Evolutionary conservation across 2,797 vertebrate genomes (phyloP).

Genomic region (Chlorospingus flavigularis): DNA sequence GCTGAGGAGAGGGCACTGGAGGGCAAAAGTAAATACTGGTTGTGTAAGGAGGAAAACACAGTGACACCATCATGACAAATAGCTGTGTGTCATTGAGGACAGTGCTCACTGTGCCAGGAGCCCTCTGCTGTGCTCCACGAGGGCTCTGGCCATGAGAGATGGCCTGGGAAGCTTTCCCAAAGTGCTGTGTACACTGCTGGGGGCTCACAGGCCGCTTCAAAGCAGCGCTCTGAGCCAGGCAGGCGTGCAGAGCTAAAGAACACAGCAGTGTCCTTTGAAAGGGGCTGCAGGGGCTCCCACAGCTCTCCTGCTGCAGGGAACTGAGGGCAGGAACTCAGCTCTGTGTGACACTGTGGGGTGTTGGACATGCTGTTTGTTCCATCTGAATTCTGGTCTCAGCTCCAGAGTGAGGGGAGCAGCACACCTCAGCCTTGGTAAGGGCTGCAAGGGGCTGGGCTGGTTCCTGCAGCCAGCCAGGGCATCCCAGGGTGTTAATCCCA

Average conservation of each 20-base stretch:
- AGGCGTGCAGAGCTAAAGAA: not conserved
- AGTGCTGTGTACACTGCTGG: not conserved
- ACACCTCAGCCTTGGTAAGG: not conserved
- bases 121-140: not conserved
- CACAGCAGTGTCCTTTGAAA: not conserved
- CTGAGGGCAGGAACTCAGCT: not conserved
- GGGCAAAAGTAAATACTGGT: not conserved
- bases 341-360: fast-evolving
- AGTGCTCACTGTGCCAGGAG: not conserved
- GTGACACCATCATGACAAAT: fast-evolving
- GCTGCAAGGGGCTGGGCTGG: not conserved
- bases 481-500: not conserved
- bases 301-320: not conserved
- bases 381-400: fast-evolving
- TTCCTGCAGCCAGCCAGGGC: not conserved
- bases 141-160: not conserved
- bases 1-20: not conserved
- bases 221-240: not conserved
- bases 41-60: fast-evolving
- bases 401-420: not conserved
- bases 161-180: not conserved
- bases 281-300: not conserved
- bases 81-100: not conserved
- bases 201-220: not conserved
- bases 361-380: not conserved